Percentiles rank a stretch among this genome's conserved stretches.
Evolutionary conservation across 2,888 invertebrate species (phyloP).

Genomic region (Sycophila texana): DNA sequence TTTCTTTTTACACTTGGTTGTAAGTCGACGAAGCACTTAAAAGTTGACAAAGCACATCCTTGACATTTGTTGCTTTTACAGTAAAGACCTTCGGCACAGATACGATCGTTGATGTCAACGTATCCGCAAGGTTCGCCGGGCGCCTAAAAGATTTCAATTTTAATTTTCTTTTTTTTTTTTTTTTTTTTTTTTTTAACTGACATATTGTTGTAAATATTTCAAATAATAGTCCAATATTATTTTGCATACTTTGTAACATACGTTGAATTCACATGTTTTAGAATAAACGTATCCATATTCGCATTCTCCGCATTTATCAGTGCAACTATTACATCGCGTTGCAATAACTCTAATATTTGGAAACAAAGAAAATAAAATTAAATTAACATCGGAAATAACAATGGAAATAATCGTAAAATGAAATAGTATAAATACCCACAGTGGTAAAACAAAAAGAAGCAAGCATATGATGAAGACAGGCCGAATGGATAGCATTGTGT

Average conservation of each 20-base stretch:
- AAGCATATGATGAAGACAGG: neutral
- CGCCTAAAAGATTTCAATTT: conserved; percentile 14
- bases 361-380: neutral
- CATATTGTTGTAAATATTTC: no score
- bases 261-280: conserved; percentile 24
- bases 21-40: conserved; percentile 25
- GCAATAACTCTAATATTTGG: neutral
- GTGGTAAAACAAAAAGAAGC: neutral
- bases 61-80: conserved; percentile 37
- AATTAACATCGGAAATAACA: neutral
- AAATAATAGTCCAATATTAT: neutral
- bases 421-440: conserved; percentile 12
- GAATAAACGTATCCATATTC: conserved; percentile 35
- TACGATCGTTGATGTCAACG: conserved; percentile 28
- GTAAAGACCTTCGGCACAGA: conserved; percentile 44
- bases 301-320: conserved; percentile 25
- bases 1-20: conserved; percentile 1
- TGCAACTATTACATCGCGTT: conserved; percentile 25
- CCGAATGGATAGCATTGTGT: neutral
- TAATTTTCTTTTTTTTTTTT: neutral
- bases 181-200: neutral
- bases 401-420: neutral
- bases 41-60: conserved; percentile 27
- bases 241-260: conserved; percentile 41
- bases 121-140: conserved; percentile 41